Evolutionary conservation across 1,140 invertebrate genomes (phyloP).

Genomic region (Ostrea edulis): DNA sequence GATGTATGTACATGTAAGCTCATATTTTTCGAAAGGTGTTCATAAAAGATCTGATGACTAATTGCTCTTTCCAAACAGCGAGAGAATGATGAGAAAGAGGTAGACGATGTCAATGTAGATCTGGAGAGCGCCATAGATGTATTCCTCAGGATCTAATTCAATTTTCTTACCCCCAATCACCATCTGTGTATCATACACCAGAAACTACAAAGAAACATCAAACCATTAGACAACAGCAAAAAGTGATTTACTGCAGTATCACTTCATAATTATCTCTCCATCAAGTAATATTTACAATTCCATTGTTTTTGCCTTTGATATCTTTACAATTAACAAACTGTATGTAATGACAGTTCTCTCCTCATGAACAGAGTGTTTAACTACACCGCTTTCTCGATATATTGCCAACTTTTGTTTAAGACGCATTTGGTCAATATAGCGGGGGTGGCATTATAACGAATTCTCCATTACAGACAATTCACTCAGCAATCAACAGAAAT

Average conservation of each 20-base stretch:
- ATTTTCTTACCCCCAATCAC: conserved; percentile 85
- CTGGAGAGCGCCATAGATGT: conserved; percentile 83
- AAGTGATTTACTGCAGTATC: not conserved
- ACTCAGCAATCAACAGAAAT: no score
- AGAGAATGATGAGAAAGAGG: conserved; percentile 84
- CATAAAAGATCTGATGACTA: conserved; percentile 10
- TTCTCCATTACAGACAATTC: no score
- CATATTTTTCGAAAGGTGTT: not conserved
- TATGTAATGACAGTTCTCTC: no score
- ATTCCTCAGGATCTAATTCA: conserved; percentile 84
- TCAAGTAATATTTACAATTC: not conserved
- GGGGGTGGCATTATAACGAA: no score
- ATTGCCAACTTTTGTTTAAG: no score
- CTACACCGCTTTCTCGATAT: no score
- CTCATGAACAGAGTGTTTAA: no score
- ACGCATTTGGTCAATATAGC: no score
- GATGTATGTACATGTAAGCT: not conserved
- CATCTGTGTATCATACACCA: conserved; percentile 86
- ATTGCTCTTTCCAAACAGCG: conserved; percentile 78
- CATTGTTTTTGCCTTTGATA: not conserved
- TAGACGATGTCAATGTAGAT: conserved; percentile 85
- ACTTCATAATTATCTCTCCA: not conserved
- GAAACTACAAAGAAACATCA: conserved; percentile 80
- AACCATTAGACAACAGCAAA: not conserved
- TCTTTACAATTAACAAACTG: no score